Evolutionary conservation across 2,888 invertebrate genomes (phyloP), one percentile per base, ranked within the genome.

Genomic region (Drosophila atroscutellata): DNA sequence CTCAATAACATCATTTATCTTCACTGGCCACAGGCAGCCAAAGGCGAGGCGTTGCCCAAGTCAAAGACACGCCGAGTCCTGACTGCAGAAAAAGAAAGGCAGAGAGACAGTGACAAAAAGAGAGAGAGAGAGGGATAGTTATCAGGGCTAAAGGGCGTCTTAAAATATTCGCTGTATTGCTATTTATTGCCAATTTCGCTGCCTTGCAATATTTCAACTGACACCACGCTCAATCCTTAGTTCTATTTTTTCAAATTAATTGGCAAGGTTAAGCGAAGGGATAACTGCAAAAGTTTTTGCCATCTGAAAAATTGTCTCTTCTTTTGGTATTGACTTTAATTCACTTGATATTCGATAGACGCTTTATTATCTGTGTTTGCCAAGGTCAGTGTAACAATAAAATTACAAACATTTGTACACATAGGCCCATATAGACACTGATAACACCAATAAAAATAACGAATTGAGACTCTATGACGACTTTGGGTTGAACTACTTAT

Each of bases 1-100:
- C 57, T 75, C 63, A 73, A 88, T 64, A 82, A 77, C 90, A 90
- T 90, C 85, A 86, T 86, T 86, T 89, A 86, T 86, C 86, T 86
- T 88, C 56, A 49, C 60, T 57, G 70, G 74, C 68, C 67, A 58
- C 52, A 51, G 63, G 36, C 77, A 73, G 56, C 30, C 58, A 59
- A 51, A 62, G 52, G 51, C 61, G 47, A 71, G 65, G 57, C 67
- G 58, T 62, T 59, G 59, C 42, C 51, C 51, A 60, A 74, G 75
- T 61, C 62, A 65, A 60, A 59, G 65, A 56, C 77, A 54, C 45
- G 34, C 60, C 34, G 30, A 55, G 45, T 57, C 54, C 55, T 1
- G n/a, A 8, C 13, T n/a, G 1, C 6, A 18, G 9, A 36, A 15
- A 18, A 26, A 26, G 13, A 57, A 36, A 61, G 54, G 20, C 24